Evolutionary conservation across 2,113 vertebrate species (phyloP), one percentile per base, ranked within the genome.

Genomic region (Thalassoma bifasciatum): DNA sequence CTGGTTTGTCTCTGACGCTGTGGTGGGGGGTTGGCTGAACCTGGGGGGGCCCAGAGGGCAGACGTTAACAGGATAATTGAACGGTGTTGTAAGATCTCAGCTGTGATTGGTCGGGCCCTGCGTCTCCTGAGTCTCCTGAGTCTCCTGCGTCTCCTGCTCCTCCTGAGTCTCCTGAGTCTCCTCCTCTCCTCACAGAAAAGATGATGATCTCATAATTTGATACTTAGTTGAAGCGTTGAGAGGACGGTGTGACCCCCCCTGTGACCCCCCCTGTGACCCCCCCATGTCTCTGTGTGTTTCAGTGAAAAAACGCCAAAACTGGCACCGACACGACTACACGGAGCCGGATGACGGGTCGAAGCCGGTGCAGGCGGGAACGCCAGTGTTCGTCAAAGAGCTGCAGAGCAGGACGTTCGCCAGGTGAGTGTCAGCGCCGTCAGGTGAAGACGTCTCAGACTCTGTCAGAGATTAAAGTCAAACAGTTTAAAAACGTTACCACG

Each of bases 301-400:
- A 99, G 98, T 99, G 96, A 99, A 99, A 89, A 96, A 93, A 90
- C 94, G 97, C 68, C 96, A 94, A 81, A 99, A 99, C 91, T 97
- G 96, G 96, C 97, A 99, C 88, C 93, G 98, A 56, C 98, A 99
- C 16, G 98, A 99, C 89, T 99, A 99, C 93, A 98, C 98, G 0
- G 98, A 99, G 82, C 68, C 90, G 10, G 94, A 97, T 23, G 96
- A 98, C 22, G 96, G 96, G 66, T 94, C 93, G 38, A 97, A 94
- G 79, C 97, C 96, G 0, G 96, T 99, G 75, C 98, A 99, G 81
- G 98, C 98, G 8, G 98, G 98, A 49, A 99, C 98, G 3, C 86
- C 95, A 17, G 94, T 95, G 75, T 99, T 99, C 4, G 90, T 99
- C 66, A 95, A 93, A 81, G 89, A 98, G 72, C 94, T 99, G 23